phyloP scores from a whole-genome alignment of 2,113 vertebrate genomes.

The Toxostoma redivivum region DNA sequence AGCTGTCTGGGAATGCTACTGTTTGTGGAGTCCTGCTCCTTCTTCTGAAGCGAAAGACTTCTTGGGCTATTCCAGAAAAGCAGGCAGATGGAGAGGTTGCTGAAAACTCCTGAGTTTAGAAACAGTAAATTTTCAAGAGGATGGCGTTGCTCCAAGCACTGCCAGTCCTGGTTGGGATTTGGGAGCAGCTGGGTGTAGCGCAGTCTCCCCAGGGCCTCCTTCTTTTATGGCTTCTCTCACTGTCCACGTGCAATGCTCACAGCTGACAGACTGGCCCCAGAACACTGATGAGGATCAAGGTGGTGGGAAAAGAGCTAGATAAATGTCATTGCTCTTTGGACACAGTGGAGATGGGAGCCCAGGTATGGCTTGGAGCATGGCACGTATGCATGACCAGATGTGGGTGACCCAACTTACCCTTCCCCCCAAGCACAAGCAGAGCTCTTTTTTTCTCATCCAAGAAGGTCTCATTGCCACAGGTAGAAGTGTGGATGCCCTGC shows the following conservation, averaged over 20 bases:
- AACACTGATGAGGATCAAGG: background rate
- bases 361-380: background rate
- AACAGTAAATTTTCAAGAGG: background rate
- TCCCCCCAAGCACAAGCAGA: background rate
- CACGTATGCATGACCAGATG: fast-evolving
- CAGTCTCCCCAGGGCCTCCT: background rate
- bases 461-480: background rate
- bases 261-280: background rate
- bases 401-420: background rate
- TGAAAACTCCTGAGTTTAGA: background rate
- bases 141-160: background rate
- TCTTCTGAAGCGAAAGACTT: background rate
- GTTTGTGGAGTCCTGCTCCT: background rate
- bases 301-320: background rate
- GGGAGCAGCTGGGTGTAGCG: background rate
- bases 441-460: background rate
- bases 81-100: background rate
- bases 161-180: background rate
- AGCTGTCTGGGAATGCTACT: background rate
- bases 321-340: background rate
- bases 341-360: background rate
- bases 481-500: background rate
- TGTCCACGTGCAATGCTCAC: background rate
- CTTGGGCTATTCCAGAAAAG: background rate
- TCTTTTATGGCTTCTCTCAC: background rate